Evolutionary conservation across 2,797 vertebrate genomes (phyloP).

Genomic region (Arrhamphus sclerolepis): DNA sequence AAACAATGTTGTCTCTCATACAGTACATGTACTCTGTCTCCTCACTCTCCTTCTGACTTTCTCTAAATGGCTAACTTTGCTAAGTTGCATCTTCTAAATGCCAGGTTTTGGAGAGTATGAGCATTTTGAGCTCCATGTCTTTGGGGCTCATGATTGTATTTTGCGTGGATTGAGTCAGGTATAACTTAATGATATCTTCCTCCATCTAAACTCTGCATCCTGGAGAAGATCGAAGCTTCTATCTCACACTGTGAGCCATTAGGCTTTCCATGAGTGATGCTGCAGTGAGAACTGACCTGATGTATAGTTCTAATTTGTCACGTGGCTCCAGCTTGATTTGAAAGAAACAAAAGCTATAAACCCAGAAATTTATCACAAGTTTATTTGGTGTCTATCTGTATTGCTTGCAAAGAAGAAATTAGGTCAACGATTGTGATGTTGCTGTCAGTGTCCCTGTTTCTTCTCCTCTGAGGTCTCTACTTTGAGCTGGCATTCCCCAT

Average conservation of each 20-base stretch:
- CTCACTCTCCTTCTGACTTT: constrained; percentile 6
- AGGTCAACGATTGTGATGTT: constrained; percentile 54
- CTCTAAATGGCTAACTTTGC: constrained; percentile 23
- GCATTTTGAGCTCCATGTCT: constrained; percentile 36
- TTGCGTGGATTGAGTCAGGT: constrained; percentile 23
- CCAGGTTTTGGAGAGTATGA: constrained; percentile 30
- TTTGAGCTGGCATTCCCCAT: background rate
- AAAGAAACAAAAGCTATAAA: constrained; percentile 30
- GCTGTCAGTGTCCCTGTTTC: constrained; percentile 32
- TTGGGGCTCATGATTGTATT: constrained; percentile 15
- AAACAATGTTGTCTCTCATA: constrained; percentile 9
- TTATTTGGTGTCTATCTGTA: constrained; percentile 40
- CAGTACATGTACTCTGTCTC: background rate
- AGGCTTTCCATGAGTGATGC: too few species aligned
- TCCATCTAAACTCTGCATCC: constrained; percentile 8
- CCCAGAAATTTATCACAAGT: constrained; percentile 40
- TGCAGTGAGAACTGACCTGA: too few species aligned
- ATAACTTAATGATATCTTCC: constrained; percentile 4
- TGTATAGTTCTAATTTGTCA: too few species aligned
- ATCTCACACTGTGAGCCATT: too few species aligned
- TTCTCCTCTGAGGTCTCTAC: constrained; percentile 26
- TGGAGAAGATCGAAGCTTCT: constrained; percentile 1
- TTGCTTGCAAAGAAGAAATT: constrained; percentile 42
- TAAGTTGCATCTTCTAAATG: constrained; percentile 43
- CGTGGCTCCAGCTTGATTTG: constrained; percentile 14